Conservation (phyloP, 2,113 vertebrate species). For the Lophius piscatorius region DNA sequence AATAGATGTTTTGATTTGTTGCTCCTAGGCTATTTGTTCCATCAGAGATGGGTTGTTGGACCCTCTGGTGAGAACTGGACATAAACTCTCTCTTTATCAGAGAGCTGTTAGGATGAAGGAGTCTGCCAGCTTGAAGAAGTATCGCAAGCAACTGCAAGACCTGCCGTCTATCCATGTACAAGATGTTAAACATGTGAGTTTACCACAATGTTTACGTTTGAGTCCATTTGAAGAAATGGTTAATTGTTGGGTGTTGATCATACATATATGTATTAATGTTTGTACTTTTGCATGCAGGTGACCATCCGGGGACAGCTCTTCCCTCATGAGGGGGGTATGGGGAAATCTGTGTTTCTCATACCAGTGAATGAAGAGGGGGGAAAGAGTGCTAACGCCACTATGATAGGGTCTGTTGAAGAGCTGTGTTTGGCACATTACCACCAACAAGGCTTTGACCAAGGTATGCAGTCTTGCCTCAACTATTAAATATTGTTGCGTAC, state of each 20-base stretch:
- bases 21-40: slow-evolving; percentile 81
- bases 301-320: slow-evolving; percentile 92
- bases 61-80: slow-evolving; percentile 86
- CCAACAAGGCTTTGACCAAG: slow-evolving; percentile 89
- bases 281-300: slow-evolving; percentile 77
- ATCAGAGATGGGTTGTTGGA: slow-evolving; percentile 87
- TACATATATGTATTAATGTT: neutral
- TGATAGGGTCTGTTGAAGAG: slow-evolving; percentile 95
- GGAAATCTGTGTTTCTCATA: slow-evolving; percentile 90
- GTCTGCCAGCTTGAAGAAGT: slow-evolving; percentile 82
- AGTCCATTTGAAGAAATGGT: neutral
- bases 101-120: slow-evolving; percentile 87
- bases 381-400: slow-evolving; percentile 56
- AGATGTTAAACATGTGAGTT: slow-evolving; percentile 89
- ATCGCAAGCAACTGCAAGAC: slow-evolving; percentile 74
- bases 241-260: neutral
- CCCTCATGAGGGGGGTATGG: slow-evolving; percentile 87
- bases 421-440: slow-evolving; percentile 88
- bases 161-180: slow-evolving; percentile 82
- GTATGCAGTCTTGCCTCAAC: slow-evolving; percentile 62
- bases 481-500: neutral
- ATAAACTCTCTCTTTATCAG: slow-evolving; percentile 88
- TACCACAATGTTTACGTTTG: neutral
- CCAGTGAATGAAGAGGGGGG: slow-evolving; percentile 63
- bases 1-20: slow-evolving; percentile 2